Base-by-base conservation (phyloP, 1,140 invertebrate genomes). In the Hormaphis cornu region DNA sequence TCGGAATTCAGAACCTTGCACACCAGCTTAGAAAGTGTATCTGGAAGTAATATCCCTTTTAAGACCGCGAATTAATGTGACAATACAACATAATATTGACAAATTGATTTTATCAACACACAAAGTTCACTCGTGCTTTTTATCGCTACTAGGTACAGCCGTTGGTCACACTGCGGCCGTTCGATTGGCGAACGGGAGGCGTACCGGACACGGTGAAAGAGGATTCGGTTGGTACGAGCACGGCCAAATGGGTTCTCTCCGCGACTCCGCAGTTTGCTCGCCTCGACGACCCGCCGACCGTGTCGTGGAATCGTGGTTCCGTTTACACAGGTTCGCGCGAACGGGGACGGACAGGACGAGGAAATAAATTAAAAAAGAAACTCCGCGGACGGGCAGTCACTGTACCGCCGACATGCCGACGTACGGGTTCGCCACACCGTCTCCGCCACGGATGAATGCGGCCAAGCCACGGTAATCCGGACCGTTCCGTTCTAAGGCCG, bases 301-400 rank as follows among this genome's bases (percentile, higher is more conserved):
- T 66, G 50, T 66, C 61, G 61, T 66, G 44, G 44, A 66, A 66
- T 66, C 61, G 61, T 66, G 61, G 61, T 66, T 66, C 44, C 61
- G 61, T 66, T 66, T 66, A 66, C 61, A 50, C n/a, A 12, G 18
- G 42, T 35, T 28, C 22, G n/a, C 58, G 1, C 18, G n/a, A n/a
- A n/a, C n/a, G n/a, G n/a, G n/a, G n/a, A n/a, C 37, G 20, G 22
- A n/a, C 33, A 22, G 61, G 12, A 22, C 20, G 28, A 44, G 44
- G 58, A 28, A 48, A 24, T 48, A 50, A 26, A 18, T 3, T 30
- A 35, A 30, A 42, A 28, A 30, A 59, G 22, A 18, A 22, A 22
- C 3, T 16, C 28, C 8, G 42, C 16, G 4, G 28, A 33, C 40
- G 35, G 28, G n/a, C n/a, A n/a, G n/a, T n/a, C n/a, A n/a, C n/a